Base-by-base conservation (phyloP, 2,113 vertebrate species). In the Lepisosteus osseus region DNA sequence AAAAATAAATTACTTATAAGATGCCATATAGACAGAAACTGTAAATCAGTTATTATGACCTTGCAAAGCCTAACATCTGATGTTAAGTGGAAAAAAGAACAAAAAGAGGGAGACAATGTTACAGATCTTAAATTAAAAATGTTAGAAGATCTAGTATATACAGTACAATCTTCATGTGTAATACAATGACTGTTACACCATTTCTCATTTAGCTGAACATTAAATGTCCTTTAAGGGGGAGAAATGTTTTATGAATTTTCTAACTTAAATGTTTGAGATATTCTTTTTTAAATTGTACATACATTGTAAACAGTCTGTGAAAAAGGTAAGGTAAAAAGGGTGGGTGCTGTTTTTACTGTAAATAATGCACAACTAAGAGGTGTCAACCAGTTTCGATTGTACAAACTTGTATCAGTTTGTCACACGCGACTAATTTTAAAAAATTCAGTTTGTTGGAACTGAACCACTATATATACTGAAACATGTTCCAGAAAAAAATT, bases 141-240 rank as follows among this genome's bases (percentile, higher is more conserved):
- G 47, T 51, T 9, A 29, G 29, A 51, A 51, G 5, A 51, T 6
- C 5, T 51, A 51, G 9, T 6, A 51, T 51, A 51, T 51, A 51
- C 1, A 51, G 9, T 51, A 51, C 9, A 9, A 51, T 51, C 5
- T 51, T 51, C 47, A 51, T 51, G n/a, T 59, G 13, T 59, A 13
- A 59, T 59, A 70, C 74, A 73, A 69, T 41, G 79, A 85, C 83
- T 84, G 84, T 86, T 84, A 82, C 59, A 77, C 63, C 44, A 71
- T 76, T 7, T 12, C 7, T n/a, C 41, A 14, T 56, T 62, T 42
- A 68, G 54, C 54, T 69, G 62, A 72, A n/a, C 17, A 51, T 59
- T 59, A 14, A 13, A 4, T 13, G 13, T 13, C 56, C 7, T 12
- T 59, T 59, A 59, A 59, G 9, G 47, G 29, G 29, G 29, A 54